These are phyloP conservation scores for Holothuria scabra DNA, from an alignment of 53 echinoderm and acorn worm genomes.

Conservation along the genomic window DNA sequence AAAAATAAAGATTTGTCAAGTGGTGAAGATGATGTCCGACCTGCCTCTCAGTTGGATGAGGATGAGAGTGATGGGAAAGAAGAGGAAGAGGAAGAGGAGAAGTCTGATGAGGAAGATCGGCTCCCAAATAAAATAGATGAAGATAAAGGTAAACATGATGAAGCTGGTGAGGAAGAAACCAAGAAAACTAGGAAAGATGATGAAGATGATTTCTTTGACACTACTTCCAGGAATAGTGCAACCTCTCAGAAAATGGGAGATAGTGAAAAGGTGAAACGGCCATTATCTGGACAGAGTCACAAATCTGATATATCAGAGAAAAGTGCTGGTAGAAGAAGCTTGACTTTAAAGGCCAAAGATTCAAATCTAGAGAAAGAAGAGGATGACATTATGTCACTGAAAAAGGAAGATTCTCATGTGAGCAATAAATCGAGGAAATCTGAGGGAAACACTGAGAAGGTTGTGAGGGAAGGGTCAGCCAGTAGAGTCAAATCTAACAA, in stretches of 20 bases:
- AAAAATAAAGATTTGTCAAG: not conserved
- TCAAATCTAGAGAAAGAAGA: not conserved
- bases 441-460: constrained; percentile 26
- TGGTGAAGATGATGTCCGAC: not conserved
- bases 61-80: not conserved
- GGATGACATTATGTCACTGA: not conserved
- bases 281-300: constrained; percentile 1
- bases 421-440: constrained; percentile 1
- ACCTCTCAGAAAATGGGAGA: constrained; percentile 30
- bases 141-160: constrained; percentile 41
- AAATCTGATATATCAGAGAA: constrained; percentile 7
- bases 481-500: constrained; percentile 37
- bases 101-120: constrained; percentile 16
- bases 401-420: constrained; percentile 3
- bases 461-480: constrained; percentile 22
- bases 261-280: not conserved
- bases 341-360: not conserved
- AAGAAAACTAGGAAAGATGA: not conserved
- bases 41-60: not conserved
- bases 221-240: constrained; percentile 25
- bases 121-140: constrained; percentile 4
- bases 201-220: constrained; percentile 55
- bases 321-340: not conserved
- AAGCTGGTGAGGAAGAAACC: constrained; percentile 1
- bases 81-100: constrained; percentile 51